Conservation (phyloP, 2,888 invertebrate species). For the Drosophila lacicola region DNA sequence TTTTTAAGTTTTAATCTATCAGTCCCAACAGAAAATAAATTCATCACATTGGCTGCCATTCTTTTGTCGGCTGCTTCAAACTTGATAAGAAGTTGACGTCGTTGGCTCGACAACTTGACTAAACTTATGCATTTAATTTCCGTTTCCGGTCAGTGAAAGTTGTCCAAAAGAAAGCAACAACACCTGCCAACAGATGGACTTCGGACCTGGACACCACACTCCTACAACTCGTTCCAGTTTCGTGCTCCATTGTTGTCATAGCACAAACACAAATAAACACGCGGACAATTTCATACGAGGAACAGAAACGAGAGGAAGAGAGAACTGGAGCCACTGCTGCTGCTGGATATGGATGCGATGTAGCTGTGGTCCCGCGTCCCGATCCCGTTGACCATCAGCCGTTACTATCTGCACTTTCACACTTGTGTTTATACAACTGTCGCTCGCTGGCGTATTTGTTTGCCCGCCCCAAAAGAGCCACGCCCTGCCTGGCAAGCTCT, state of each 20-base stretch:
- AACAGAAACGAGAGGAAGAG: neutral
- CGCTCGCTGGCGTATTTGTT: slow-evolving; percentile 64
- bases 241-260: slow-evolving; percentile 56
- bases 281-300: slow-evolving; percentile 55
- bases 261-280: slow-evolving; percentile 74
- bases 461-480: slow-evolving; percentile 34
- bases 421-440: slow-evolving; percentile 82
- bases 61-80: slow-evolving; percentile 24
- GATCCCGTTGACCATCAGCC: slow-evolving; percentile 46
- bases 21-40: slow-evolving; percentile 1
- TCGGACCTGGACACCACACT: slow-evolving; percentile 19
- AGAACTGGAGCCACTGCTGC: slow-evolving; percentile 13
- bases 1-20: slow-evolving; percentile 1
- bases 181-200: slow-evolving; percentile 56
- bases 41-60: slow-evolving; percentile 9
- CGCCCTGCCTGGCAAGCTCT: slow-evolving; percentile 53
- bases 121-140: slow-evolving; percentile 81
- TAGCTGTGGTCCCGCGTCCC: slow-evolving; percentile 9
- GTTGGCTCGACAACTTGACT: slow-evolving; percentile 42
- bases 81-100: slow-evolving; percentile 51
- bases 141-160: slow-evolving; percentile 81
- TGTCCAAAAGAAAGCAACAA: slow-evolving; percentile 62
- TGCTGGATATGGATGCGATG: slow-evolving; percentile 27
- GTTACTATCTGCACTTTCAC: slow-evolving; percentile 79
- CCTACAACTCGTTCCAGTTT: slow-evolving; percentile 33